Base-by-base conservation (phyloP, 1,140 invertebrate species). In the Ceratina calcarata region DNA sequence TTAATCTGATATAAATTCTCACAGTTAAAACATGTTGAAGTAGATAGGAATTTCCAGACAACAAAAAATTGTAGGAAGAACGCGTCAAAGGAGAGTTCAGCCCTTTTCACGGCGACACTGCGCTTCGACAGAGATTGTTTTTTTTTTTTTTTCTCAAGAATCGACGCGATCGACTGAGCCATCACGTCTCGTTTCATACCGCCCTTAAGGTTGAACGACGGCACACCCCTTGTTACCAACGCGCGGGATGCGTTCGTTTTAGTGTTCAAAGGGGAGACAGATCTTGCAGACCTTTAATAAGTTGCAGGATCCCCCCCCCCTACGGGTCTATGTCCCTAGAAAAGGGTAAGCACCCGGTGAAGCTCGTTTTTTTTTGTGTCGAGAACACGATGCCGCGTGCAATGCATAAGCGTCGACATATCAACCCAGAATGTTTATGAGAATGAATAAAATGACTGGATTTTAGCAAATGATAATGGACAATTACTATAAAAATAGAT, bases 131-230 rank as follows among this genome's bases (percentile, higher is more conserved):
- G 20, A 66, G 70, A 45, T 32, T 74, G 51, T 73, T 73, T 69
- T 74, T 69, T 78, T 69, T 74, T 69, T 78, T 69, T 62, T 76
- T 71, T 16, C 71, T 79, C 53, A 73, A 78, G 68, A 72, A 78
- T 65, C 60, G 71, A 79, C 53, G 71, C 78, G 71, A 67, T 51
- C 68, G 68, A 84, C 64, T 65, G 78, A 73, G 51, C 24, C 55
- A 77, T 85, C 84, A 69, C 73, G 77, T 66, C 82, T 65, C 73
- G 82, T 76, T 85, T 84, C 83, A 85, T 78, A 32, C 49, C 58
- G 27, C 61, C 72, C 24, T 68, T 60, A 75, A 85, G 82, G 83
- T 78, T 85, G 82, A 76, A 62, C 62, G 61, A 45, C 82, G 73
- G 61, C 60, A 78, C 73, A 81, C 24, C 64, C 67, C 78, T 76